phyloP scores from a whole-genome alignment of 1,140 invertebrate genomes.

The Drosophila bocqueti region DNA sequence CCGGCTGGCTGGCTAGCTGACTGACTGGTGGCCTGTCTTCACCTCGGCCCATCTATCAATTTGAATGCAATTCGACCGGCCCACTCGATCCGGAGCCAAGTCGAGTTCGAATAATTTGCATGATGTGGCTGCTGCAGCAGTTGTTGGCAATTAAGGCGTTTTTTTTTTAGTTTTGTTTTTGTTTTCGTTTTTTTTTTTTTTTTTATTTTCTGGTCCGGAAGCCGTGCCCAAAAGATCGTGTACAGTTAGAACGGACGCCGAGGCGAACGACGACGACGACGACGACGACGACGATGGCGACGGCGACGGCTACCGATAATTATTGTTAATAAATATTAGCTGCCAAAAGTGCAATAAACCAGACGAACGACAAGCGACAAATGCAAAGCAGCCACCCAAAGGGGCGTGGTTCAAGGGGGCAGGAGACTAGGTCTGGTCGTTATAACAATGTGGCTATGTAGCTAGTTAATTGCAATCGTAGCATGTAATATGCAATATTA shows the following conservation, averaged over 20 bases:
- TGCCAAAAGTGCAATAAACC: slow-evolving; percentile 79
- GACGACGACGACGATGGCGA: not conserved
- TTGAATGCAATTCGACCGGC: slow-evolving; percentile 22
- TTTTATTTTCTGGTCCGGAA: slow-evolving; percentile 51
- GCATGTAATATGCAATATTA: slow-evolving; percentile 8
- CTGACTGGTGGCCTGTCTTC: slow-evolving; percentile 21
- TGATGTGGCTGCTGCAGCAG: slow-evolving; percentile 5
- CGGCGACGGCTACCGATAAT: slow-evolving; percentile 47
- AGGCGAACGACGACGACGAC: not conserved
- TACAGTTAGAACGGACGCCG: slow-evolving; percentile 50
- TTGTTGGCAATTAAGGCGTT: slow-evolving; percentile 54
- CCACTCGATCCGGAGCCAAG: slow-evolving; percentile 5
- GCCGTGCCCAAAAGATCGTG: slow-evolving; percentile 66
- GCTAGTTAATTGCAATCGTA: slow-evolving; percentile 53
- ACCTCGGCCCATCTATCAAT: slow-evolving; percentile 36
- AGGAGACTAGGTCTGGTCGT: slow-evolving; percentile 22
- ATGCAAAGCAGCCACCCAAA: slow-evolving; percentile 21
- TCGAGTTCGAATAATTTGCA: slow-evolving; percentile 31
- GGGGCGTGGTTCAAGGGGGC: slow-evolving; percentile 2
- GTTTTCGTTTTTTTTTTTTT: not conserved
- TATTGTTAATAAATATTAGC: slow-evolving; percentile 77
- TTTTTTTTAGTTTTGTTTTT: not conserved
- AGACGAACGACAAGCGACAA: slow-evolving; percentile 57
- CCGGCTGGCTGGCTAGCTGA: too few relatives aligned
- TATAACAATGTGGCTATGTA: slow-evolving; percentile 33